Evolutionary conservation across 2,113 vertebrate genomes (phyloP).

Genomic region (Crypturellus undulatus): DNA sequence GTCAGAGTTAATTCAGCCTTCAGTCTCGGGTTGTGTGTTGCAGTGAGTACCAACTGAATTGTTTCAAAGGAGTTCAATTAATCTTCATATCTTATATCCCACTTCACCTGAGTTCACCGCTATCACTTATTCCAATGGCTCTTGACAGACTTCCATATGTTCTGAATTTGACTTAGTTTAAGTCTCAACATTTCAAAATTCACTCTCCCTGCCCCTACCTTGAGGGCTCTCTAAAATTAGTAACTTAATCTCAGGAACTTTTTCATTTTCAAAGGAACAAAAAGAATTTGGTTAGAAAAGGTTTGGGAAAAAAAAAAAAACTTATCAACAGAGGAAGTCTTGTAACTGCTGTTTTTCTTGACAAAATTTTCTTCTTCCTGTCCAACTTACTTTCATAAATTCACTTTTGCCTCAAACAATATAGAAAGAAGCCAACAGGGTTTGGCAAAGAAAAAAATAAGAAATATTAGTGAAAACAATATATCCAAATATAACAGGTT

Average conservation of each 20-base stretch:
- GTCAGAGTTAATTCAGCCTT: not conserved
- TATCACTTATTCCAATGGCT: not conserved
- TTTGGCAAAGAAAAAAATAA: not conserved
- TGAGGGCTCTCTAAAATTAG: not conserved
- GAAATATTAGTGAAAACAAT: not conserved
- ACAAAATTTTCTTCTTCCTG: not conserved
- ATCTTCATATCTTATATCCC: not conserved
- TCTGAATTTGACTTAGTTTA: not conserved
- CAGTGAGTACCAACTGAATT: not conserved
- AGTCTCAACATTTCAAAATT: not conserved
- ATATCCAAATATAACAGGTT: not conserved
- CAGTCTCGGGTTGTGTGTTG: not conserved
- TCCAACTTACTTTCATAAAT: not conserved
- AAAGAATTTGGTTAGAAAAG: not conserved
- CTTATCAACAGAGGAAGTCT: not conserved
- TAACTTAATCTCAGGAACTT: not conserved
- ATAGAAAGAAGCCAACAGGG: not conserved
- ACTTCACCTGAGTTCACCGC: not conserved
- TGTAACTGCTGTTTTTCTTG: not conserved
- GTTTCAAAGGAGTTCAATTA: not conserved
- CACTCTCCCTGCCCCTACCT: not conserved
- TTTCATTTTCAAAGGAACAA: not conserved
- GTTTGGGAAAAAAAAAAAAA: rapidly evolving
- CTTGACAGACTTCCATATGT: not conserved
- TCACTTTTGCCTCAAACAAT: not conserved